These are phyloP conservation scores for Pollachius pollachius DNA, from an alignment of 2,113 vertebrate species.

Conservation along the genomic window DNA sequence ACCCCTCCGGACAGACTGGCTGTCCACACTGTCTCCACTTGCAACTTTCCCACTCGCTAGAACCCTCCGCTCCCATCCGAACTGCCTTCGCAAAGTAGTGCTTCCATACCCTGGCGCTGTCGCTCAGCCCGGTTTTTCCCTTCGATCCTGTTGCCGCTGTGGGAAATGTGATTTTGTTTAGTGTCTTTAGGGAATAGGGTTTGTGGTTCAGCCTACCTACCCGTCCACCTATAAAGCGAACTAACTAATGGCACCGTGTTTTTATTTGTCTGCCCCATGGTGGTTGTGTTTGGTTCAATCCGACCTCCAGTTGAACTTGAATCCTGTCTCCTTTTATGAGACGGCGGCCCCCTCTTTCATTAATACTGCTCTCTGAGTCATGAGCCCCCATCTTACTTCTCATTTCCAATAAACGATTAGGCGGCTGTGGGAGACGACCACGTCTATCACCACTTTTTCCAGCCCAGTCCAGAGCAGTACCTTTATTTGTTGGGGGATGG, in stretches of 20 bases:
- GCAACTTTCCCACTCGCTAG: slow-evolving; percentile 84
- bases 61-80: slow-evolving; percentile 64
- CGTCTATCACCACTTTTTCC: slow-evolving; percentile 59
- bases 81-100: slow-evolving; percentile 10
- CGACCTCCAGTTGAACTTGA: background rate
- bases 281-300: background rate
- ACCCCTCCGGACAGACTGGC: slow-evolving; percentile 77
- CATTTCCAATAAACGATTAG: slow-evolving; percentile 65
- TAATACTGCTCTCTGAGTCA: slow-evolving; percentile 75
- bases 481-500: no score
- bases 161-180: no score
- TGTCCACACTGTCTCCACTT: slow-evolving; percentile 80
- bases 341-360: slow-evolving; percentile 47
- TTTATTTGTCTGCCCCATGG: no score
- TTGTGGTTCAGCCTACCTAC: no score
- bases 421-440: slow-evolving; percentile 58
- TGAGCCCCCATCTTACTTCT: slow-evolving; percentile 26
- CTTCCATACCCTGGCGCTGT: no score
- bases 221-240: no score
- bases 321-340: background rate
- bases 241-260: no score
- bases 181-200: no score
- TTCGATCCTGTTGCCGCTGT: no score
- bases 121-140: no score
- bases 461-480: background rate